Percentiles rank a stretch among this genome's conserved stretches.
phyloP scores from a whole-genome alignment of 2,888 invertebrate species.

The Diarsia brunnea region DNA sequence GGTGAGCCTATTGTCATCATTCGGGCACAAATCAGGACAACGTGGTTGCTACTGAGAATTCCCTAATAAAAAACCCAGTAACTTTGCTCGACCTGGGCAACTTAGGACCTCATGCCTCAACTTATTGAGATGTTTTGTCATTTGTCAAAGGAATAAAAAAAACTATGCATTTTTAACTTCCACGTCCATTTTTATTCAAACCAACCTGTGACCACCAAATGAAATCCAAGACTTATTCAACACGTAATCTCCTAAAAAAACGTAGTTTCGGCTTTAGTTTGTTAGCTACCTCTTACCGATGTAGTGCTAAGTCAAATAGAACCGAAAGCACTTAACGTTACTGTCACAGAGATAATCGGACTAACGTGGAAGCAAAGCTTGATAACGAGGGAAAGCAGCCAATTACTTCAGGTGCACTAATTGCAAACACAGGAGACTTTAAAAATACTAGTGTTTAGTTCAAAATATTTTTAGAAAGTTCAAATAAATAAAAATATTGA shows the following conservation, averaged over 20 bases:
- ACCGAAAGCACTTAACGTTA: constrained; percentile 1
- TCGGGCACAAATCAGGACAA: too few relatives aligned
- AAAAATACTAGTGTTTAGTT: not conserved
- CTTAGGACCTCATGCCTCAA: too few relatives aligned
- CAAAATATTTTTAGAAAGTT: too few relatives aligned
- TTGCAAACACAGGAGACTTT: not conserved
- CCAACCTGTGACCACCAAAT: not conserved
- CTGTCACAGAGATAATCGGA: not conserved
- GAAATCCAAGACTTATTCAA: not conserved
- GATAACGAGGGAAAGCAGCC: constrained; percentile 1
- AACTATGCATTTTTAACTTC: not conserved
- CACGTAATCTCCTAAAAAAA: not conserved
- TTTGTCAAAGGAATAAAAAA: not conserved
- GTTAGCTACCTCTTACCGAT: not conserved
- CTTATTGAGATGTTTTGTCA: not conserved
- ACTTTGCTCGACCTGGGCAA: too few relatives aligned
- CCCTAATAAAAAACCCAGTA: too few relatives aligned
- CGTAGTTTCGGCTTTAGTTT: not conserved
- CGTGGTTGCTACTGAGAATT: too few relatives aligned
- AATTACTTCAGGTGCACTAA: constrained; percentile 14
- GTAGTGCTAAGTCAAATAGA: not conserved
- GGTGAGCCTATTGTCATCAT: too few relatives aligned
- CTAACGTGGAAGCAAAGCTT: constrained; percentile 7
- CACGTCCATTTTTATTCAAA: not conserved
- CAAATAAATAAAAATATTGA: too few relatives aligned